Conservation (phyloP, 2,888 invertebrate genomes). For the Archaeoteleia sp. region DNA sequence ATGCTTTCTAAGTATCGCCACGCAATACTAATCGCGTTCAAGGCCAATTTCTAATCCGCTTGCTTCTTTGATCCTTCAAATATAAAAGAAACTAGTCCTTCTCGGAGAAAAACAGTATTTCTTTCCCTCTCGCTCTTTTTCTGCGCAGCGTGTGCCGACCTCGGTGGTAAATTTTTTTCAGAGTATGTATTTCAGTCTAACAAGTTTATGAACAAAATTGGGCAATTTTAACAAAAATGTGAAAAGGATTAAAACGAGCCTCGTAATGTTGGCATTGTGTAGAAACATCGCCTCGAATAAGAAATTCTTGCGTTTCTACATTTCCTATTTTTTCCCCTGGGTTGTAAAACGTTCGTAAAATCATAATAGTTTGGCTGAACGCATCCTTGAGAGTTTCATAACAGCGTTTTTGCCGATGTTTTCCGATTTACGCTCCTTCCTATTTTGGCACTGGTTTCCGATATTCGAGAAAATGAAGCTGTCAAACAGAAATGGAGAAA, state of each 20-base stretch:
- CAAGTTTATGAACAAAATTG: too few species aligned
- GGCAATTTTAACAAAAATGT: slow-evolving; percentile 44
- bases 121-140: slow-evolving; percentile 21
- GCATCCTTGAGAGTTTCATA: slow-evolving; percentile 33
- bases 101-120: slow-evolving; percentile 36
- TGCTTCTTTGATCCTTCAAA: slow-evolving; percentile 60
- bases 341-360: slow-evolving; percentile 64
- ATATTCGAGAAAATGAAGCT: slow-evolving; percentile 24
- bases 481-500: slow-evolving; percentile 8
- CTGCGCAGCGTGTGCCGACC: slow-evolving; percentile 12
- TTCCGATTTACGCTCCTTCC: slow-evolving; percentile 2
- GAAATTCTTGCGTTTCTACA: slow-evolving; percentile 29
- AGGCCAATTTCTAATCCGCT: slow-evolving; percentile 72
- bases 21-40: slow-evolving; percentile 54
- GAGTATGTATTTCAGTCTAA: too few species aligned
- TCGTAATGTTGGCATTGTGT: slow-evolving; percentile 33
- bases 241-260: slow-evolving; percentile 54
- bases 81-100: slow-evolving; percentile 66
- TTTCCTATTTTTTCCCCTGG: slow-evolving; percentile 32
- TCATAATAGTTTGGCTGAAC: slow-evolving; percentile 54
- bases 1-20: slow-evolving; percentile 28
- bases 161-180: too few species aligned
- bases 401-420: slow-evolving; percentile 23
- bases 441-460: too few species aligned
- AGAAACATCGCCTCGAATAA: slow-evolving; percentile 14